A percentile compares a stretch with the other conserved stretches of the same genome.
phyloP scores from a whole-genome alignment of 2,797 vertebrate species.

The Melanotaenia pygmaea region DNA sequence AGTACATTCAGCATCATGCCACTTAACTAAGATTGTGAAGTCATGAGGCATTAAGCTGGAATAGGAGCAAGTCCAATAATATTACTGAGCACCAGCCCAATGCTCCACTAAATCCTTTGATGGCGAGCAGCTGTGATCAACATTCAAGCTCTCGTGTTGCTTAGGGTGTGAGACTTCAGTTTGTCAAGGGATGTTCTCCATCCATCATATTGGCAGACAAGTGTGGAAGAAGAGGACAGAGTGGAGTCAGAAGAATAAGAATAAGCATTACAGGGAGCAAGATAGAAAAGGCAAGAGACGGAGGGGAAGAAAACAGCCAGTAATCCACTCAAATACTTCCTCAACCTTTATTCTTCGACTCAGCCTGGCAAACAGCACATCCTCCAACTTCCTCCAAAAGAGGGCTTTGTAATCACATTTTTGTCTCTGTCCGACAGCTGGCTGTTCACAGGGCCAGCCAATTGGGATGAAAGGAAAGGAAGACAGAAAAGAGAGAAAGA shows the following conservation, averaged over 20 bases:
- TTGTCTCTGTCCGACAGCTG: constrained; percentile 71
- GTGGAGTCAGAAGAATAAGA: constrained; percentile 45
- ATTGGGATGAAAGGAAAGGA: constrained; percentile 64
- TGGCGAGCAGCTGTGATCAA: constrained; percentile 69
- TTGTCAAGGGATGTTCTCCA: constrained; percentile 63
- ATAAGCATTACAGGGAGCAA: constrained; percentile 31
- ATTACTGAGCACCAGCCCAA: constrained; percentile 55
- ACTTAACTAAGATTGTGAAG: constrained; percentile 23
- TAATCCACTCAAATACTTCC: constrained; percentile 79
- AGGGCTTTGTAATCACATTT: constrained; percentile 70
- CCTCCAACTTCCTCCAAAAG: constrained; percentile 57
- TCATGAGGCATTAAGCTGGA: constrained; percentile 26
- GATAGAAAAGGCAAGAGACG: constrained; percentile 24
- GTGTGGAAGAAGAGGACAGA: constrained; percentile 46
- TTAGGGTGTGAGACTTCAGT: constrained; percentile 46
- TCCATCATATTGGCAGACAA: constrained; percentile 60
- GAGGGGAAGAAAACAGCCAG: constrained; percentile 47
- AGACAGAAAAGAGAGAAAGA: constrained; percentile 27
- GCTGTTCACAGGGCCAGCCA: constrained; percentile 69
- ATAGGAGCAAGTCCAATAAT: constrained; percentile 41
- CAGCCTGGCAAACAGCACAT: constrained; percentile 69
- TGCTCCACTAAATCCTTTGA: constrained; percentile 64
- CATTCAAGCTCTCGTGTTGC: constrained; percentile 51
- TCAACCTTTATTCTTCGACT: constrained; percentile 60
- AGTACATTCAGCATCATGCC: constrained; percentile 1